Conservation (phyloP, 35 echinoderm and acorn worm species). For the Apostichopus japonicus region DNA sequence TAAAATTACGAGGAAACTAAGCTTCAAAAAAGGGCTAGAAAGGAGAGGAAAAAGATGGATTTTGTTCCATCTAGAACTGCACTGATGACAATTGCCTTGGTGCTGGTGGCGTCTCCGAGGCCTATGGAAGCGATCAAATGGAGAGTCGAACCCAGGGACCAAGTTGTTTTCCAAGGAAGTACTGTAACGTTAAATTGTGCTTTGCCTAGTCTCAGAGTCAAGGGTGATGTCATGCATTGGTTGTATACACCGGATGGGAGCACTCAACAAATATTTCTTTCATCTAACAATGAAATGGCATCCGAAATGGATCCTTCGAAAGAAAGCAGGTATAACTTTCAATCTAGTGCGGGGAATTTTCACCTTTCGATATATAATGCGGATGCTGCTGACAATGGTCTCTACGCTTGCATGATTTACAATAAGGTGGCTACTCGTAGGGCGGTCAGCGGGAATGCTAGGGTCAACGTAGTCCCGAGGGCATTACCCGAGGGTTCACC, state of each 20-base stretch:
- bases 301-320: not conserved
- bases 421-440: not conserved
- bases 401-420: slow-evolving; percentile 57
- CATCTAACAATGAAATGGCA: not conserved
- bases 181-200: slow-evolving; percentile 36
- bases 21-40: no score
- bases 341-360: slow-evolving; percentile 3
- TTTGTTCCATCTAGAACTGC: not conserved
- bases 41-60: not conserved
- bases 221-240: slow-evolving; percentile 40
- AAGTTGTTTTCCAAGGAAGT: slow-evolving; percentile 25
- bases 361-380: slow-evolving; percentile 30
- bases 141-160: slow-evolving; percentile 29
- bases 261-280: slow-evolving; percentile 44
- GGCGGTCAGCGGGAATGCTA: not conserved
- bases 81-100: not conserved
- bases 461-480: slow-evolving; percentile 7
- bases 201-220: slow-evolving; percentile 13
- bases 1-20: no score
- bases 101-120: not conserved
- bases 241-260: slow-evolving; percentile 7
- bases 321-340: slow-evolving; percentile 1
- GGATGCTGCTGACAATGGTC: not conserved
- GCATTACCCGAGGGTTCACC: slow-evolving; percentile 17
- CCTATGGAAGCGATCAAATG: slow-evolving; percentile 1